Evolutionary conservation across 2,888 invertebrate species (phyloP), one percentile per base, ranked within the genome.

Genomic region (Cryptosula pallasiana): DNA sequence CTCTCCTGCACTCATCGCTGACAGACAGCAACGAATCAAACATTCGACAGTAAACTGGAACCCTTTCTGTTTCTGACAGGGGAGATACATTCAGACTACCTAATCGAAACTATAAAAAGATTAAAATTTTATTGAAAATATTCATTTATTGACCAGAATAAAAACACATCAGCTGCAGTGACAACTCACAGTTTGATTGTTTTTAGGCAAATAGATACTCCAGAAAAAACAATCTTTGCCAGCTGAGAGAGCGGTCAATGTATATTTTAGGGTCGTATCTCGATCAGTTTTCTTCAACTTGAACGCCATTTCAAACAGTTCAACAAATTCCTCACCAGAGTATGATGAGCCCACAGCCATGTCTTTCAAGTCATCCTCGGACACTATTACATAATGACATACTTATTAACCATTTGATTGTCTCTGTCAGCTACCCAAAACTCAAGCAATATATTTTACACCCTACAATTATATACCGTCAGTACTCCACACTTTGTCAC

Each of bases 181-280:
- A 9, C 45, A 45, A 23, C 63, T 63, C 32, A 63, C 63, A 25
- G 34, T 63, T 32, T 63, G 2, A 63, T 63, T 34, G 32, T 63
- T 32, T 3, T 63, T 63, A 3, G 63, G 63, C 27, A 63, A 27
- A 63, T 63, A 63, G 32, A 32, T 32, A n/a, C 63, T 63, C 63
- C 63, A 63, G 34, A 63, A 63, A n/a, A 63, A 63, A 63, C 63
- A 63, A n/a, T 63, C 63, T 27, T 63, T 63, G 29, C 63, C 63
- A 9, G 20, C 27, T 16, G 63, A 63, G 2, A 9, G 20, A 3
- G 63, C 27, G 3, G 29, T 63, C 29, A 63, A n/a, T 29, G 63
- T 63, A 32, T 63, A 63, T 16, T 34, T 27, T n/a, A 63, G 27
- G 13, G 27, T 63, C 5, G 27, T 63, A n/a, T 32, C 32, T 13